Evolutionary conservation across 2,797 vertebrate species (phyloP), one percentile per base, ranked within the genome.

Genomic region (Sylvia borin): DNA sequence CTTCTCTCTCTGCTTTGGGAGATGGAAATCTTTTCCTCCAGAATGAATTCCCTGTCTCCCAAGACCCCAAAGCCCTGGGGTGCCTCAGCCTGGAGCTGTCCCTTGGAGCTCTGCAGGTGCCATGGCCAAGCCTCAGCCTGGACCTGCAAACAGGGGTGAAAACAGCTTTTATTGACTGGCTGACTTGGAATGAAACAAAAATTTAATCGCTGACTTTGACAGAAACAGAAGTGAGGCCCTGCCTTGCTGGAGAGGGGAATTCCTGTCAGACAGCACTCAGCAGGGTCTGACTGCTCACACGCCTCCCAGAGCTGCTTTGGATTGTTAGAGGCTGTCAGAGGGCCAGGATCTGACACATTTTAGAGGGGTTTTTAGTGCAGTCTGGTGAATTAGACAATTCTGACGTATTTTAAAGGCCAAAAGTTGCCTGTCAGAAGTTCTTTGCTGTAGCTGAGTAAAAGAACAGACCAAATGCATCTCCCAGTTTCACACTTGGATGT

Each of bases 1-100:
- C 47, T 67, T 7, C 18, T 48, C 0, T 2, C 26, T 4, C 29
- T 50, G 3, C 72, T 38, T 11, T 9, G 60, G 8, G 65, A 32
- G 6, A 16, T 27, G 24, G 32, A 18, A 16, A 10, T 6, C 65
- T 24, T 64, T 3, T 53, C 11, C 43, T 61, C 48, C 42, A 53
- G 3, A 38, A 22, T 1, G 11, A 32, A 25, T 31, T 25, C 36
- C 61, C 62, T 22, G 29, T 14, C 5, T 58, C 53, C 43, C 84
- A 60, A 0, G 40, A 22, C 60, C 68, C 60, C 7, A 1, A 60
- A 7, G 16, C 32, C 8, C 6, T 2, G 51, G 76, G 17, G 1
- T 53, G 21, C 29, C 29, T 29, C 16, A 2, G n/a, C 3, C 34
- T 43, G 65, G 12, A 22, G n/a, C 61, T 73, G 13, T 1, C 4